Conservation (phyloP, 2,113 vertebrate genomes). For the Albula goreensis region DNA sequence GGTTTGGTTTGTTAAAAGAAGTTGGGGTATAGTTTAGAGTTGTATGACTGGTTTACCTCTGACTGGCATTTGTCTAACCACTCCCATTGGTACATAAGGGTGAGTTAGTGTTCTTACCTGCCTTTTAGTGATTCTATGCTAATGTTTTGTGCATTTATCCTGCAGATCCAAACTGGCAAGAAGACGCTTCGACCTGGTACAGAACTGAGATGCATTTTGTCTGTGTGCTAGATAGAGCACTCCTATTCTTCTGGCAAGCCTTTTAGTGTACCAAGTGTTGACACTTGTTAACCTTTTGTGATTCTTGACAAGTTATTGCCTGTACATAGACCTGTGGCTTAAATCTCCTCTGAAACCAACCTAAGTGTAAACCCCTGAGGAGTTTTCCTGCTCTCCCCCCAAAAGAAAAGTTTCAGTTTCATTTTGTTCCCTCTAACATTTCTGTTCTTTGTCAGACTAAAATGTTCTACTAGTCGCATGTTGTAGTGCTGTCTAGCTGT, state of each 20-base stretch:
- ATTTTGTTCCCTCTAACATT: slow-evolving; percentile 50
- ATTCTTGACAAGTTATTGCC: slow-evolving; percentile 85
- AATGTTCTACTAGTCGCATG: slow-evolving; percentile 85
- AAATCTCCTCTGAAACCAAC: slow-evolving; percentile 71
- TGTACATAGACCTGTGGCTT: slow-evolving; percentile 91
- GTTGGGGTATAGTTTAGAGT: neutral
- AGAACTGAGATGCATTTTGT: slow-evolving; percentile 62
- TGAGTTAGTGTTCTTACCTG: neutral
- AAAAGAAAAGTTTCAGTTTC: slow-evolving; percentile 51
- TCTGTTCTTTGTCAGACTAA: slow-evolving; percentile 62
- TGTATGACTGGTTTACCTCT: neutral
- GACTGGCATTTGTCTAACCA: neutral
- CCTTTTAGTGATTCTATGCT: neutral
- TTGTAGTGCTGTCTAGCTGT: slow-evolving; percentile 81
- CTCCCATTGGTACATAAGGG: neutral
- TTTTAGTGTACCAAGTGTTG: slow-evolving; percentile 77
- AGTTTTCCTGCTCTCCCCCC: slow-evolving; percentile 40
- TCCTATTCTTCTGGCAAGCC: slow-evolving; percentile 62
- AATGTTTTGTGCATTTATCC: neutral
- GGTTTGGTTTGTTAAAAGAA: neutral
- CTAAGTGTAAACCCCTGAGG: slow-evolving; percentile 63
- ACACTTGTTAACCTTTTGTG: slow-evolving; percentile 85
- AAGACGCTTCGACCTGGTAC: slow-evolving; percentile 81
- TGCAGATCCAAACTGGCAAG: slow-evolving; percentile 90
- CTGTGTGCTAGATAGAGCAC: slow-evolving; percentile 50